Conservation (phyloP, 2,113 vertebrate species). For the Geococcyx californianus region DNA sequence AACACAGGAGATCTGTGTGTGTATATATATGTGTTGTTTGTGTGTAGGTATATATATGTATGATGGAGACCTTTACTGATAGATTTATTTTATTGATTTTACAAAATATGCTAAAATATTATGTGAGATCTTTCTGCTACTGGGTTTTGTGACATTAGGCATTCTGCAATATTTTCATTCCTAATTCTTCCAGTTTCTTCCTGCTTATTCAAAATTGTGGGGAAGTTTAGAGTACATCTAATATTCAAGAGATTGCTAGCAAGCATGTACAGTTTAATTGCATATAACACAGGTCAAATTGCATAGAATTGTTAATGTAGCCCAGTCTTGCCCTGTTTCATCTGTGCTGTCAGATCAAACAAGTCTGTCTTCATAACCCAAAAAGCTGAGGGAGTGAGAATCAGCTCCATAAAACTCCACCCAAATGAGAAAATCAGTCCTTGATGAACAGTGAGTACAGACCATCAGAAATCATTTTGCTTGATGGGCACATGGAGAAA, state of each 20-base stretch:
- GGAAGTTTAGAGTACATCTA: background rate
- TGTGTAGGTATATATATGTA: background rate
- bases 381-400: background rate
- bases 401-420: conserved; percentile 8
- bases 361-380: background rate
- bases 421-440: conserved; percentile 45
- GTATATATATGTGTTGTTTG: background rate
- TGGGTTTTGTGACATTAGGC: background rate
- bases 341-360: background rate
- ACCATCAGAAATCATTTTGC: conserved; percentile 48
- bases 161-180: background rate
- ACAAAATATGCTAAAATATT: background rate
- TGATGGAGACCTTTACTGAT: background rate
- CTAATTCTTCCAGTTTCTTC: background rate
- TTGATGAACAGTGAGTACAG: background rate
- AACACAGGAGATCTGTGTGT: background rate
- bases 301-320: background rate
- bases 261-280: background rate
- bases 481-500: conserved; percentile 36
- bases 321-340: background rate
- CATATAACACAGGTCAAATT: background rate
- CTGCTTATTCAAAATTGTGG: background rate
- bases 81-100: background rate
- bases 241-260: background rate
- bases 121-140: background rate